Conservation (phyloP, 2,113 vertebrate genomes). For the Morphnarchus princeps region DNA sequence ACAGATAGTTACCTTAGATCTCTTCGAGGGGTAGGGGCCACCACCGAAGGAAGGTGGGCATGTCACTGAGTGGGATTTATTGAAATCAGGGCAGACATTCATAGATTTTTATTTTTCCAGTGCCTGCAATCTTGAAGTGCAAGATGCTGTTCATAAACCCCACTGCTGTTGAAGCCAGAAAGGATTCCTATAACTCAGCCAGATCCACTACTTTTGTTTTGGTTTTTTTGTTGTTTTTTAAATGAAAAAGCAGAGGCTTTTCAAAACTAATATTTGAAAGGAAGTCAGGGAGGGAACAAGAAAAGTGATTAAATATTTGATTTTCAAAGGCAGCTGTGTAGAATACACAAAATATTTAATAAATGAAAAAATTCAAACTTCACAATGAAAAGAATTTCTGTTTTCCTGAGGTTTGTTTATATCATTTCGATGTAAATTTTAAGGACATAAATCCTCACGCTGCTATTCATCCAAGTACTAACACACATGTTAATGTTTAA, state of each 20-base stretch:
- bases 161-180: not conserved
- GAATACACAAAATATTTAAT: not conserved
- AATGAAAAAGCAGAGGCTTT: not conserved
- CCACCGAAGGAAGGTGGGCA: not conserved
- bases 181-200: not conserved
- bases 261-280: conserved; percentile 28
- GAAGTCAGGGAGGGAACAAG: not conserved
- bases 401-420: not conserved
- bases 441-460: not conserved
- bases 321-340: not conserved
- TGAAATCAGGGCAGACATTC: not conserved
- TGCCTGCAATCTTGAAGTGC: not conserved
- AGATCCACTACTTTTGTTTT: not conserved
- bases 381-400: not conserved
- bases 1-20: conserved; percentile 16
- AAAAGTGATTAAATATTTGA: not conserved
- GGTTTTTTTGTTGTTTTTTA: not conserved
- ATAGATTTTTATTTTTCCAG: not conserved
- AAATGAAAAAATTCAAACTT: not conserved
- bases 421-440: not conserved
- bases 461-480: not conserved
- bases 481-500: not conserved
- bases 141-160: not conserved
- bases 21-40: not conserved
- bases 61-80: not conserved